Evolutionary conservation across 2,113 vertebrate species (phyloP).

Genomic region (Myrmophylax atrothorax): DNA sequence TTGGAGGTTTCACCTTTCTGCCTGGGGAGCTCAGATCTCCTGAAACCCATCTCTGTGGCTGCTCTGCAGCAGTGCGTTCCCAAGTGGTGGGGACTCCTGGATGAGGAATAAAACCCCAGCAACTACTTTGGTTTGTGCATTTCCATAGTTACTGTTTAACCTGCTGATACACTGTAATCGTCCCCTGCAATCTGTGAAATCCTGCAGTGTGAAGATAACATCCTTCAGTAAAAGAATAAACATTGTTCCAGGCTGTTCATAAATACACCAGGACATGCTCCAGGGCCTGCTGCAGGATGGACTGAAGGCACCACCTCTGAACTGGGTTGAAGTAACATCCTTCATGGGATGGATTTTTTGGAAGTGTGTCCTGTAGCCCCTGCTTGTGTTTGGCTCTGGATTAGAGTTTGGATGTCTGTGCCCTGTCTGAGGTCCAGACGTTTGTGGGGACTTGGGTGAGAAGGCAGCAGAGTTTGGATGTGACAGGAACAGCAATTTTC

Average conservation of each 20-base stretch:
- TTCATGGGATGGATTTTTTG: background rate
- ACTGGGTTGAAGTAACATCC: background rate
- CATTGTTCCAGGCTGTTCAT: background rate
- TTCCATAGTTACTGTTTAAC: slow-evolving; percentile 47
- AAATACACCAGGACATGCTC: background rate
- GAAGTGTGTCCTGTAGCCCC: accelerated
- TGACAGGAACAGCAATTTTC: background rate
- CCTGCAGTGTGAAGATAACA: slow-evolving; percentile 3
- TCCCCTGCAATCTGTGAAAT: background rate
- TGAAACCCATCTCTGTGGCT: background rate
- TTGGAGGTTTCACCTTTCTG: background rate
- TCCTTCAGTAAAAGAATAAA: background rate
- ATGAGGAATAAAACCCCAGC: background rate
- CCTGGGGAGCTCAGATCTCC: background rate
- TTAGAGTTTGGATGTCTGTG: background rate
- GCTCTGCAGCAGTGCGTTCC: background rate
- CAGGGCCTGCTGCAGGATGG: background rate
- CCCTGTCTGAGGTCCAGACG: accelerated
- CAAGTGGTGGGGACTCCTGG: background rate
- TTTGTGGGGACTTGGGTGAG: background rate
- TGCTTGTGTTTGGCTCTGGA: background rate
- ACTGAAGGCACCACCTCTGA: background rate
- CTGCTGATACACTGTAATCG: background rate
- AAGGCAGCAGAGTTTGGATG: background rate
- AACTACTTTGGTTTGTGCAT: background rate